Base-by-base conservation (phyloP, 2,797 vertebrate species). In the Hyperoplus lanceolatus region DNA sequence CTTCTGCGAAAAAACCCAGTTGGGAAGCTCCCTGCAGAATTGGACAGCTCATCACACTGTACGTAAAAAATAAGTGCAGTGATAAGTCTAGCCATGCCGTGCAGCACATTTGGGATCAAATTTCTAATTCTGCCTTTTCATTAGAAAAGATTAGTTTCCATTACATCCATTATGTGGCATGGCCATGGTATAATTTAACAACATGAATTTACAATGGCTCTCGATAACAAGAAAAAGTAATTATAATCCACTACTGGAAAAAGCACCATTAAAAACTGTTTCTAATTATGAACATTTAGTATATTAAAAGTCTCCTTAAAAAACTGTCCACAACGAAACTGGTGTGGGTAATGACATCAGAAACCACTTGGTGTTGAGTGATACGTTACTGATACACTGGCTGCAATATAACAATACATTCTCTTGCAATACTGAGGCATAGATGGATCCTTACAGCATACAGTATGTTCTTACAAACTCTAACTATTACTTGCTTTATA, bases 11-110 rank as follows among this genome's bases (percentile, higher is more conserved):
- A 55, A 70, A 76, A 91, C 88, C 89, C 88, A 67, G 80, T 21
- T 86, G 92, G 84, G 79, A 82, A 74, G 71, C 78, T 94, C 94
- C 93, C 94, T 64, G 81, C 74, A 85, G 94, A 93, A 82, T 92
- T 77, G 85, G 87, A 89, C 87, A 84, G 88, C 90, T 94, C 86
- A 86, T 90, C 83, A 80, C 48, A 77, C 77, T 72, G 77, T 65
- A 75, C 85, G 82, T 79, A 59, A 85, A 90, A 88, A 88, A 85
- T 57, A 85, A 88, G 64, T 82, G 78, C 16, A 39, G 85, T 55
- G 83, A 90, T 89, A 90, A 88, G 87, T 87, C 81, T 38, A 29
- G 83, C n/a, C 80, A 29, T 73, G 70, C 62, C 29, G 21, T 16
- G 48, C 71, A 1, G 80, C 18, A 80, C 86, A 67, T 89, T 81